These are phyloP conservation scores for Lithosia quadra DNA, from an alignment of 2,888 invertebrate genomes.

Conservation along the genomic window DNA sequence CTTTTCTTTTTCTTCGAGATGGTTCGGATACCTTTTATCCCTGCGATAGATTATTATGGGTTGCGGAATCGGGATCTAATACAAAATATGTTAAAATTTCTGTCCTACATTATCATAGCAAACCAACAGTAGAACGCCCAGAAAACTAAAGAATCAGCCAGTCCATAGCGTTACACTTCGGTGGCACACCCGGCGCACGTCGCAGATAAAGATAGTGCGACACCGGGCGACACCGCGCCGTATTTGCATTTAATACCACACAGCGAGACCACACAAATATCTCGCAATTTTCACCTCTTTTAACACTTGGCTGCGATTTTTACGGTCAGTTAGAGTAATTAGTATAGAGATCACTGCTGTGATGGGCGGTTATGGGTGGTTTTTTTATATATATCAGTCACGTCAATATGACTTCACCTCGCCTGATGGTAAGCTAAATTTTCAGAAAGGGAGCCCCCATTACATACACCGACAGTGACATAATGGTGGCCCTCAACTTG, in stretches of 20 bases:
- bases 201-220: constrained; percentile 78
- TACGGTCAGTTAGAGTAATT: constrained; percentile 23
- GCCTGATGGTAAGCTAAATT: too few species aligned
- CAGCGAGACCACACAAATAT: constrained; percentile 70
- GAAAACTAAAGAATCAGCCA: constrained; percentile 15
- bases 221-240: constrained; percentile 58
- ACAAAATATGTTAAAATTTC: neutral
- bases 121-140: constrained; percentile 8
- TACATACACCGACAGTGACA: too few species aligned
- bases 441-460: too few species aligned
- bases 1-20: too few species aligned
- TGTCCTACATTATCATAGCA: neutral
- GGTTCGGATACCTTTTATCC: too few species aligned
- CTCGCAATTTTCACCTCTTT: constrained; percentile 56
- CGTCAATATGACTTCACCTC: too few species aligned
- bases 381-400: too few species aligned
- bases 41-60: too few species aligned
- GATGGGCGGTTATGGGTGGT: too few species aligned
- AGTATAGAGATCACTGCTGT: constrained; percentile 18
- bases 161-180: constrained; percentile 47
- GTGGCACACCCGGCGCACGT: constrained; percentile 60
- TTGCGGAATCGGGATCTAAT: too few species aligned
- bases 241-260: constrained; percentile 83
- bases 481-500: too few species aligned
- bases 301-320: constrained; percentile 32